phyloP scores from a whole-genome alignment of 2,888 invertebrate genomes.

The Patella caerulea region DNA sequence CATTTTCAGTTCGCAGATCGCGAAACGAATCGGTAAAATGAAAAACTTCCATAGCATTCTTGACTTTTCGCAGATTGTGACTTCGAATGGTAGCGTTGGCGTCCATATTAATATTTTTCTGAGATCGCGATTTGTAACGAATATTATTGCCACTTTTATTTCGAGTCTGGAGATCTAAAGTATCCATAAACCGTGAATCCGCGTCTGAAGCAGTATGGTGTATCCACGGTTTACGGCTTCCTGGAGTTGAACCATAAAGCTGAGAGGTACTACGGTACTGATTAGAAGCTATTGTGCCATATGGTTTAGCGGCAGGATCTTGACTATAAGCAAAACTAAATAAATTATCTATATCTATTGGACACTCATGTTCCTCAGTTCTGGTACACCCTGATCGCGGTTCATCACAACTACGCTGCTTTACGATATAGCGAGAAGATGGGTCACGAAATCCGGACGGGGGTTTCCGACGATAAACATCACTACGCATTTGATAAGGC shows the following conservation, averaged over 20 bases:
- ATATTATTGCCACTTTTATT: conserved; percentile 6
- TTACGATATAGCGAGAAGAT: conserved; percentile 31
- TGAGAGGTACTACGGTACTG: conserved; percentile 37
- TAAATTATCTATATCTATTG: conserved; percentile 46
- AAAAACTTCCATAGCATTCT: conserved; percentile 58
- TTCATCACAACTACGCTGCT: conserved; percentile 45
- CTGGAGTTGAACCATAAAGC: conserved; percentile 27
- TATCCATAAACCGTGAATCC: conserved; percentile 33
- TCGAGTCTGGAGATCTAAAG: conserved; percentile 32
- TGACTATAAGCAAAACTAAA: conserved; percentile 44
- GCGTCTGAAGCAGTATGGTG: conserved; percentile 18
- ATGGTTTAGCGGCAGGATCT: conserved; percentile 24
- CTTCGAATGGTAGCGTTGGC: conserved; percentile 61
- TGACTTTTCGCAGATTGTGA: conserved; percentile 56
- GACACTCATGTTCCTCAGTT: conserved; percentile 25
- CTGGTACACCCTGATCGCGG: conserved; percentile 24
- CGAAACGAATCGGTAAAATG: conserved; percentile 49
- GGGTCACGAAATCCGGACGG: conserved; percentile 47
- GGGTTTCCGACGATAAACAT: conserved; percentile 50
- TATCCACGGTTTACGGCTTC: conserved; percentile 24
- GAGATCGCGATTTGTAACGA: conserved; percentile 42
- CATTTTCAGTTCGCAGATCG: conserved; percentile 17
- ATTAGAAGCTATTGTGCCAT: conserved; percentile 19
- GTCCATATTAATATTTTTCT: conserved; percentile 47
- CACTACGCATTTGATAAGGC: conserved; percentile 36